Evolutionary conservation across 2,797 vertebrate genomes (phyloP), one percentile per base, ranked within the genome.

Genomic region (Silurus aristotelis): DNA sequence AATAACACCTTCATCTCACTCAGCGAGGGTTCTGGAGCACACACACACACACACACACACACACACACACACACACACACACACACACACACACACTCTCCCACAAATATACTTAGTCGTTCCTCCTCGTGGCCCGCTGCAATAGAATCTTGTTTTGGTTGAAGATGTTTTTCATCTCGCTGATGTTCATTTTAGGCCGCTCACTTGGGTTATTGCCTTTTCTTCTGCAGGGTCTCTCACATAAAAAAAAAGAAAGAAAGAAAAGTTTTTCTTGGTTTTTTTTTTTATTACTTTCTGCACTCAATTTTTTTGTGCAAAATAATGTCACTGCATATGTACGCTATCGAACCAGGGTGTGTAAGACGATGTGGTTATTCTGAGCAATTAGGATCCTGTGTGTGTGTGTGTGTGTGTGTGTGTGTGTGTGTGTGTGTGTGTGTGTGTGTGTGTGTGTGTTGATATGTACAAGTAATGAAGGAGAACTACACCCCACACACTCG

Each of bases 1-100:
- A 94, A 91, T 92, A 91, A 94, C 94, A 95, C 95, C 94, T 95
- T 95, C 92, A 90, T 93, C 91, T 91, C 92, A 88, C 92, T 91
- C 94, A 89, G 93, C 92, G 91, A 94, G 93, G 92, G 93, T 93
- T 92, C 91, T 61, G 91, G 91, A 90, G 92, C 38, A 38, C 38
- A 38, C 38, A 38, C 38, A 38, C 38, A 71, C 12, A 56, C 46
- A 81, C 60, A 83, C 22, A 52, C 48, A 48, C 38, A 71, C 12
- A 56, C 46, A 81, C 60, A 83, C 22, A 52, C 48, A 48, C 77
- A 48, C 22, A n/a, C 60, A 43, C 17, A 46, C 56, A 63, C 75
- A 20, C 38, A 43, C 1, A 56, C n/a, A 78, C 56, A 78, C 56
- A 78, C 31, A 38, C 38, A 38, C 38, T 38, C 38, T 38, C 38